These are phyloP conservation scores for Eurypyga helias DNA, from an alignment of 2,113 vertebrate species.

Conservation along the genomic window DNA sequence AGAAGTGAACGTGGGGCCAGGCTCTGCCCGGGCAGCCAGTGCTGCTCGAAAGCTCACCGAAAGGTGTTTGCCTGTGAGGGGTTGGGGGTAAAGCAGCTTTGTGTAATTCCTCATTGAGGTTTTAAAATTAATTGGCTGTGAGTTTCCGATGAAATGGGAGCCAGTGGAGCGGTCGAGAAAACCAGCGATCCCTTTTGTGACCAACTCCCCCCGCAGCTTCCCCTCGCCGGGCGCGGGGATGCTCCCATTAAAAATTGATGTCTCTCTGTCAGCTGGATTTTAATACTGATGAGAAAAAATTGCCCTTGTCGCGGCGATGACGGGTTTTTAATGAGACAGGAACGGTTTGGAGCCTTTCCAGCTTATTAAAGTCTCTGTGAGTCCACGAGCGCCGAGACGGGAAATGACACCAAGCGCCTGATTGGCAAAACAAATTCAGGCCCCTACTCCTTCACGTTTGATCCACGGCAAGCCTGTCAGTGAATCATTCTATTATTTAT, in stretches of 20 bases:
- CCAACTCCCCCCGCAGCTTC: background rate
- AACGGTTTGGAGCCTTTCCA: constrained; percentile 8
- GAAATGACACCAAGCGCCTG: background rate
- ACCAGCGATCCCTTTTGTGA: background rate
- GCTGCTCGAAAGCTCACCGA: background rate
- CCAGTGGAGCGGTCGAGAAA: fast-evolving
- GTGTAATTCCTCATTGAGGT: background rate
- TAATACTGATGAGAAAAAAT: background rate
- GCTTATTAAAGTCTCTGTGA: background rate
- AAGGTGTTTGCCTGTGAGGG: background rate
- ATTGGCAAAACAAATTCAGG: background rate
- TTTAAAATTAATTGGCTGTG: background rate
- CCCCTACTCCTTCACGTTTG: background rate
- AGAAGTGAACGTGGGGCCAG: background rate
- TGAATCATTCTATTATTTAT: constrained; percentile 23
- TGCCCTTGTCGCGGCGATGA: background rate
- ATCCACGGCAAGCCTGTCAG: background rate
- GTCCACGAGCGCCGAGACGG: background rate
- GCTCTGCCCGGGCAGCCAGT: background rate
- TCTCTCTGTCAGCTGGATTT: background rate
- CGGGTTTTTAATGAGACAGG: constrained; percentile 43
- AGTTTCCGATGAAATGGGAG: background rate
- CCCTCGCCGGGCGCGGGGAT: background rate
- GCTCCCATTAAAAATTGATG: background rate
- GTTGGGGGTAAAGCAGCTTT: fast-evolving